Percentiles rank a stretch among this genome's conserved stretches.
phyloP scores from a whole-genome alignment of 2,888 invertebrate genomes.

The Elysia crispata region DNA sequence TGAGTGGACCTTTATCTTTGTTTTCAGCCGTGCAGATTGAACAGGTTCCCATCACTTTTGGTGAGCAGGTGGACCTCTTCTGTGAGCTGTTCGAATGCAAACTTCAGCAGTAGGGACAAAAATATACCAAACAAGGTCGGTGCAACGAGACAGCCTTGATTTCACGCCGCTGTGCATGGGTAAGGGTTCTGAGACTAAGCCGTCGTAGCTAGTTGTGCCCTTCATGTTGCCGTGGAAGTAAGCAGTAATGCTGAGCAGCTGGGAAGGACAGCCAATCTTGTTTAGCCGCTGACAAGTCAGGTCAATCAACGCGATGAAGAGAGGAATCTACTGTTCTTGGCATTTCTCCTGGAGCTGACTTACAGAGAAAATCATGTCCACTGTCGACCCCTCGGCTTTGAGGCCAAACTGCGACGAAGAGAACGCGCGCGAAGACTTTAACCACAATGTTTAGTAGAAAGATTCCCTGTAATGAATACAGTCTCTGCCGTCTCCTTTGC shows the following conservation, averaged over 20 bases:
- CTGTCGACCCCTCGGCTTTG: constrained; percentile 27
- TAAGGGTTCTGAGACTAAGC: not conserved
- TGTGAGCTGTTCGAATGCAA: not conserved
- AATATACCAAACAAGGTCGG: not conserved
- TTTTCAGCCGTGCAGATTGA: constrained; percentile 22
- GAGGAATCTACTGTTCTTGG: constrained; percentile 44
- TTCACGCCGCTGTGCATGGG: not conserved
- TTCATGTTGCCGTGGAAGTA: constrained; percentile 48
- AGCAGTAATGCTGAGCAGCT: too few relatives aligned
- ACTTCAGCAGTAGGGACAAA: not conserved
- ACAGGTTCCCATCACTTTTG: constrained; percentile 22
- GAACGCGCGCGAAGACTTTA: constrained; percentile 24
- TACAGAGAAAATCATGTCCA: constrained; percentile 50
- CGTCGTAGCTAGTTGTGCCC: constrained; percentile 35
- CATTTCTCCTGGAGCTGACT: constrained; percentile 40
- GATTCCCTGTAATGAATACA: constrained; percentile 53
- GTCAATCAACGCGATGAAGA: constrained; percentile 52
- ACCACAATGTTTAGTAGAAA: constrained; percentile 46
- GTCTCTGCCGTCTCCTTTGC: constrained; percentile 52
- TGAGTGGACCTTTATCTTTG: not conserved
- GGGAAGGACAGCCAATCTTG: constrained; percentile 36
- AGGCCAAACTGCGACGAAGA: constrained; percentile 52
- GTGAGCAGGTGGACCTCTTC: constrained; percentile 19
- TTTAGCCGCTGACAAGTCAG: constrained; percentile 48
- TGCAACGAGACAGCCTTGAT: not conserved